Evolutionary conservation across 2,797 vertebrate genomes (phyloP), one percentile per base, ranked within the genome.

Genomic region (Urosaurus nigricauda): DNA sequence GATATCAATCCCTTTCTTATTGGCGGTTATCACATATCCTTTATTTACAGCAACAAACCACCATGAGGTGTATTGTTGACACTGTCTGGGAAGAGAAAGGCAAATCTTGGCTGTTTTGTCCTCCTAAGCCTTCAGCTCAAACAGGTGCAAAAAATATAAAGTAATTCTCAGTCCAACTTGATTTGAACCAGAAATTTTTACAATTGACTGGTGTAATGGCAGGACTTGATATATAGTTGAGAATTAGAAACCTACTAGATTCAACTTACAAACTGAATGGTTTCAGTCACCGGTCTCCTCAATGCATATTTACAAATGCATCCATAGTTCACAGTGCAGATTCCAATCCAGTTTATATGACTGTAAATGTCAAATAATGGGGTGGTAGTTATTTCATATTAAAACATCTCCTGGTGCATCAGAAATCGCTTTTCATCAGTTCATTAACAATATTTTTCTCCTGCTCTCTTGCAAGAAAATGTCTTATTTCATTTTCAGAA

Each of bases 111-210:
- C 11, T 13, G 9, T 12, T 68, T 68, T 32, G 12, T 32, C 65
- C 11, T 68, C 14, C 43, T 47, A 73, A 14, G 65, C 35, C 8
- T 56, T 21, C n/a, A 65, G 37, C 26, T 9, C 60, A 82, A 32
- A n/a, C n/a, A 73, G 35, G 21, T 70, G 53, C 53, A 84, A 19
- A 53, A 71, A 73, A 73, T 84, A 35, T 71, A 84, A 73, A 56
- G 53, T 37, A 56, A 71, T 17, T 37, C 51, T 24, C 35, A 84
- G 56, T 24, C 24, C 24, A 73, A 4, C 47, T 56, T 73, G 51
- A 13, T 56, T 56, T 53, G 83, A 84, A 56, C n/a, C 53, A 73
- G 32, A 73, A 84, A 53, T 56, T 73, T 21, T 26, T 84, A 35
- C 35, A 71, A 35, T 56, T 84, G 56, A 6, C n/a, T 56, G 68